Conservation (phyloP, 2,113 vertebrate genomes). For the Silurus meridionalis region DNA sequence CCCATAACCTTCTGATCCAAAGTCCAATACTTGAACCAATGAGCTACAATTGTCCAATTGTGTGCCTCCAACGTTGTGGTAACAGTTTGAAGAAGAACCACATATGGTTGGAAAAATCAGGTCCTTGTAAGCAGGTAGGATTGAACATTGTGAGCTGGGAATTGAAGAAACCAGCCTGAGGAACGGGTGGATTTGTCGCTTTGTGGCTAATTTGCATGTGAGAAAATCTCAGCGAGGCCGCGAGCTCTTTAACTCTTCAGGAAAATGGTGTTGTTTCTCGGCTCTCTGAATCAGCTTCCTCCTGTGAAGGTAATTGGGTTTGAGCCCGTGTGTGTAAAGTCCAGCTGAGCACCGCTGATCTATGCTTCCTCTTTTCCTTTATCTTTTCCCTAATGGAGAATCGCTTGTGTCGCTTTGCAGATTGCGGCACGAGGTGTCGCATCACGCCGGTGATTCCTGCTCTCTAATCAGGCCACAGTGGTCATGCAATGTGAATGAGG, state of each 20-base stretch:
- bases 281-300: conserved; percentile 19
- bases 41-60: no score
- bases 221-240: not conserved
- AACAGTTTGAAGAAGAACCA: no score
- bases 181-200: not conserved
- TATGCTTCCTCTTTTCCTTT: not conserved
- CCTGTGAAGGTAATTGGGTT: conserved; percentile 53
- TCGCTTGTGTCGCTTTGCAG: not conserved
- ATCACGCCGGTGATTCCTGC: not conserved
- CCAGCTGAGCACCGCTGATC: conserved; percentile 31
- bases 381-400: conserved; percentile 3
- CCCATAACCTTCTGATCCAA: no score
- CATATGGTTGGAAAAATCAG: no score
- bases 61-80: no score
- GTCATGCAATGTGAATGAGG: not conserved
- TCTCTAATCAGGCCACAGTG: not conserved
- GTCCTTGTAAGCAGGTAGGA: no score
- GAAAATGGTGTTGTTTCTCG: not conserved
- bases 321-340: conserved; percentile 40
- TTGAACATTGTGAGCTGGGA: not conserved
- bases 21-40: no score
- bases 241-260: not conserved
- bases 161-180: not conserved
- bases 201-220: not conserved
- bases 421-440: not conserved